Evolutionary conservation across 2,888 invertebrate genomes (phyloP).

Genomic region (Dicyrtoma fusca): DNA sequence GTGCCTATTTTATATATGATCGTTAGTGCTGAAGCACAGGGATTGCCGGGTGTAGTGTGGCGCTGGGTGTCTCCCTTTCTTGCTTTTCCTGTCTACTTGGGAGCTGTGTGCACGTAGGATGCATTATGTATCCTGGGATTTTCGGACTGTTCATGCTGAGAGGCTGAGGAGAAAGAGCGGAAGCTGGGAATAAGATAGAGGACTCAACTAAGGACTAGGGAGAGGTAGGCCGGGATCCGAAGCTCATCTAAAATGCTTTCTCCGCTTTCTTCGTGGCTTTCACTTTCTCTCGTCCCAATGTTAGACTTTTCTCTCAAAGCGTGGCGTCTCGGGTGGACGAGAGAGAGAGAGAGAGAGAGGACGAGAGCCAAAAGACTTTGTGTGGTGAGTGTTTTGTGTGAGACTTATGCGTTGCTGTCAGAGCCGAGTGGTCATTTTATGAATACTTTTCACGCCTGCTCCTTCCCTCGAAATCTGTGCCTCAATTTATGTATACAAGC

Average conservation of each 20-base stretch:
- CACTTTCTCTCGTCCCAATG: background rate
- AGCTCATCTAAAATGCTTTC: constrained; percentile 7
- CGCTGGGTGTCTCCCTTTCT: too few relatives aligned
- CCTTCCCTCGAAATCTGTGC: constrained; percentile 5
- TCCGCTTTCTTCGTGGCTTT: background rate
- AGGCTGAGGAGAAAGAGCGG: background rate
- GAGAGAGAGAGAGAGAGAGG: background rate
- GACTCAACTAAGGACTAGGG: background rate
- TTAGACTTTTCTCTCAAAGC: too few relatives aligned
- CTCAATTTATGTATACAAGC: constrained; percentile 1
- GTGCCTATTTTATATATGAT: too few relatives aligned
- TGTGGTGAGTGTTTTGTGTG: background rate
- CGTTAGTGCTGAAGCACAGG: too few relatives aligned
- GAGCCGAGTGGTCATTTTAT: constrained; percentile 48
- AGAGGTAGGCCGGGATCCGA: background rate
- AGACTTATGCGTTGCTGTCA: constrained; percentile 40
- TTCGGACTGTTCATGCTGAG: too few relatives aligned
- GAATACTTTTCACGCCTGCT: constrained; percentile 48
- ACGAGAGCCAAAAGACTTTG: background rate
- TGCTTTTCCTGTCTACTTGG: too few relatives aligned
- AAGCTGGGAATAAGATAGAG: background rate
- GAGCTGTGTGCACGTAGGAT: too few relatives aligned
- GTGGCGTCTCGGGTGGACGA: too few relatives aligned
- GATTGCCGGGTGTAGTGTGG: too few relatives aligned
- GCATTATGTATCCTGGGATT: too few relatives aligned